These are phyloP conservation scores for Volucella inanis DNA, from an alignment of 2,888 invertebrate species.

Conservation along the genomic window DNA sequence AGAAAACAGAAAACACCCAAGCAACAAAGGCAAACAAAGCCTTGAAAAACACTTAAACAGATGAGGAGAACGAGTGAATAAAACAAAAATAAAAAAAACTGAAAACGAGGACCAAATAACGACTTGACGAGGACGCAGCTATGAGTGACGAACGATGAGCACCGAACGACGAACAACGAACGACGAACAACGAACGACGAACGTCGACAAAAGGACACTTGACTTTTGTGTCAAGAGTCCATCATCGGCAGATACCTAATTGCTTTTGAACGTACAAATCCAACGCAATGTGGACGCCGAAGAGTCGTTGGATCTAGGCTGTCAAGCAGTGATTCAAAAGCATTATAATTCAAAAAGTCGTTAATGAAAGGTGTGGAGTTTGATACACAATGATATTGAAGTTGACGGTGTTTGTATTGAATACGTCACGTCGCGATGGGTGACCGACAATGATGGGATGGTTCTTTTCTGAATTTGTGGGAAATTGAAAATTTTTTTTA, in stretches of 20 bases:
- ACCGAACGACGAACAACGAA: no score
- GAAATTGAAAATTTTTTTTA: slow-evolving; percentile 8
- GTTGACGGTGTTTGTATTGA: slow-evolving; percentile 21
- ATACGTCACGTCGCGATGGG: slow-evolving; percentile 16
- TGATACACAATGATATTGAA: slow-evolving; percentile 17
- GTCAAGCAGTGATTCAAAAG: slow-evolving; percentile 39
- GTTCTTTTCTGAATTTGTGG: not conserved
- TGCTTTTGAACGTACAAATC: slow-evolving; percentile 63
- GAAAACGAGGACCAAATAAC: slow-evolving; percentile 57
- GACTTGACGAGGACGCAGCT: slow-evolving; percentile 36
- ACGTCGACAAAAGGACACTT: slow-evolving; percentile 70
- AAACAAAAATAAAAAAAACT: slow-evolving; percentile 19
- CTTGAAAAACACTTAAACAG: slow-evolving; percentile 54
- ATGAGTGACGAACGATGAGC: no score
- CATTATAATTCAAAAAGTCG: not conserved
- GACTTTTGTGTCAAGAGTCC: slow-evolving; percentile 74
- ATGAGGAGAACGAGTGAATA: slow-evolving; percentile 21
- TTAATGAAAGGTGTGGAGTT: slow-evolving; percentile 65
- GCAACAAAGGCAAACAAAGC: slow-evolving; percentile 71
- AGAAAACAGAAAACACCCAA: slow-evolving; percentile 48
- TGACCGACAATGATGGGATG: slow-evolving; percentile 18
- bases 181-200: not conserved
- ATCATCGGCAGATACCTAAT: slow-evolving; percentile 72
- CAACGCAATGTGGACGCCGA: slow-evolving; percentile 25
- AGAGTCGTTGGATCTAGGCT: slow-evolving; percentile 17